Evolutionary conservation across 1,140 invertebrate species (phyloP), one percentile per base, ranked within the genome.

Genomic region (Panonychus citri): DNA sequence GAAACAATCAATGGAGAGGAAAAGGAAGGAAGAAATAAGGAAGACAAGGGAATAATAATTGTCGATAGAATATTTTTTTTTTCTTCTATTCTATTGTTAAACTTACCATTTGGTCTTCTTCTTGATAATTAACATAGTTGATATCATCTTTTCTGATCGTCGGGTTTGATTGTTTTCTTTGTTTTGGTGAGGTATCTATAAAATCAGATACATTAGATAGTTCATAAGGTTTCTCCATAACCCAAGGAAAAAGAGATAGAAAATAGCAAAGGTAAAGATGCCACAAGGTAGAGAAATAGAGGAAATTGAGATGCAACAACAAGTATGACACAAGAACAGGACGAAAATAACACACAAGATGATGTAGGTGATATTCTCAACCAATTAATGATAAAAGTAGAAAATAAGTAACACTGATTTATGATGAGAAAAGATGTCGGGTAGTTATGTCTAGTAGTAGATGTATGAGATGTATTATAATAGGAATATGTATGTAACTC

Each of bases 101-200:
- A 27, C 49, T 51, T 19, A 51, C 49, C 49, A 51, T 51, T 27
- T 51, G 49, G 24, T 51, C 49, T 27, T 51, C 49, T 46, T 46
- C n/a, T 21, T n/a, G n/a, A 21, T n/a, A 24, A 46, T 46, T 46
- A 19, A 46, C 43, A 46, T 46, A 46, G 10, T 46, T 24, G 43
- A 19, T 24, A n/a, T 24, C 43, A 46, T 46, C 43, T n/a, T 24
- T 8, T 46, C 12, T 34, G 21, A 19, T 46, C 43, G 43, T 46
- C 10, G 21, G 43, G 43, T 46, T 19, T 2, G n/a, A n/a, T 46
- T 8, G 5, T n/a, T 24, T 46, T 15, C 43, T 8, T 21, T 46
- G n/a, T 46, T n/a, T 46, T 2, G 43, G 19, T 46, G 43, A 10
- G 15, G 43, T 46, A 46, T 46, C 43, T 46, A n/a, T n/a, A 21